Evolutionary conservation across 2,888 invertebrate species (phyloP).

Genomic region (Pyrochroa serraticornis): DNA sequence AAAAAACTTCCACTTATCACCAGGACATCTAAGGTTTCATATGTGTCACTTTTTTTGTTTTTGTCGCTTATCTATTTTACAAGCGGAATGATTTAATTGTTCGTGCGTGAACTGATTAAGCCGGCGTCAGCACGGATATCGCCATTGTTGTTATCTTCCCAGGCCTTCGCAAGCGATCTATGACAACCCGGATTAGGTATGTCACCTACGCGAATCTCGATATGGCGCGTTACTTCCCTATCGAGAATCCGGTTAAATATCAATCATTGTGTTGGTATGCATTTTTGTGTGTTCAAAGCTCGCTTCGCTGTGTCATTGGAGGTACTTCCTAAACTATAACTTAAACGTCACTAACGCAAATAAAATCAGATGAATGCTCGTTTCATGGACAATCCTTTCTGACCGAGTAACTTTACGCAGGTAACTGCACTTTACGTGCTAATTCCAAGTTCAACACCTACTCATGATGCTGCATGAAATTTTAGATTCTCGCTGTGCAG

Average conservation of each 20-base stretch:
- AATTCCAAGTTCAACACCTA: neutral
- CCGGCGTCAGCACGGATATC: neutral
- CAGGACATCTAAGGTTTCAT: neutral
- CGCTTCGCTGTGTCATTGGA: neutral
- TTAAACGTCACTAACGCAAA: constrained; percentile 6
- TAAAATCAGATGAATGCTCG: constrained; percentile 4
- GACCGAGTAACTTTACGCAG: constrained; percentile 14
- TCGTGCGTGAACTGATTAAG: no score
- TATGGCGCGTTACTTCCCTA: constrained; percentile 1
- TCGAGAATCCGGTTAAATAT: constrained; percentile 12
- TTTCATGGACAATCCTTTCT: constrained; percentile 21
- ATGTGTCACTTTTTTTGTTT: neutral
- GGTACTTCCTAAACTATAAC: constrained; percentile 22
- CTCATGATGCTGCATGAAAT: no score
- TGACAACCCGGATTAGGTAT: constrained; percentile 15
- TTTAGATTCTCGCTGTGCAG: neutral
- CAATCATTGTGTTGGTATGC: constrained; percentile 9
- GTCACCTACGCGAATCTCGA: constrained; percentile 13
- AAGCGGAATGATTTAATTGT: no score
- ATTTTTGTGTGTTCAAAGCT: neutral
- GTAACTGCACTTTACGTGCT: neutral
- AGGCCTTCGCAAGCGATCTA: neutral
- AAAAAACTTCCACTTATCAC: neutral
- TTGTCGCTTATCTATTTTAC: neutral
- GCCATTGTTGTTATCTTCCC: constrained; percentile 1